phyloP scores from a whole-genome alignment of 2,113 vertebrate species.

The Paraplagusia blochii region DNA sequence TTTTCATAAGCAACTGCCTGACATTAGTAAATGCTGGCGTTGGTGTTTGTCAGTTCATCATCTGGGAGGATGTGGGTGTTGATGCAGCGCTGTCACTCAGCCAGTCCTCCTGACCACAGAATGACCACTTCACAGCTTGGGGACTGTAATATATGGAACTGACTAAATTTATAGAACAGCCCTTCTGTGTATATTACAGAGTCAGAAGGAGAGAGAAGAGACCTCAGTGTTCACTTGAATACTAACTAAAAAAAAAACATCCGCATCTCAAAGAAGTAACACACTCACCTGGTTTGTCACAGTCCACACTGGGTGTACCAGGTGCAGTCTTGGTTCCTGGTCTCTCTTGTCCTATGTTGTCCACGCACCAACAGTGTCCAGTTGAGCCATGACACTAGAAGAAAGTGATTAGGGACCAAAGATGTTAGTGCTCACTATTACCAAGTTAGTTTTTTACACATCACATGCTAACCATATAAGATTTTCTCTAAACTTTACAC shows the following conservation, averaged over 20 bases:
- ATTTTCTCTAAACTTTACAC: no score
- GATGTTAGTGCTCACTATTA: no score
- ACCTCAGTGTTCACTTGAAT: neutral
- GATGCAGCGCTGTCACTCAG: slow-evolving; percentile 20
- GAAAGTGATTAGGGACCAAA: no score
- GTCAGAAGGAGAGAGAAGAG: neutral
- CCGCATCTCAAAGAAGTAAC: neutral
- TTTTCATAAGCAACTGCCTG: neutral
- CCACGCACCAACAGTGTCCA: slow-evolving; percentile 86
- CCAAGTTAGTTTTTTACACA: no score
- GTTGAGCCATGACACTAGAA: slow-evolving; percentile 77
- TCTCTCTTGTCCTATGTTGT: slow-evolving; percentile 72
- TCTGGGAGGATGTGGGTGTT: slow-evolving; percentile 4
- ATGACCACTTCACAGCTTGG: slow-evolving; percentile 38
- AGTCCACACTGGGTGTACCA: slow-evolving; percentile 54
- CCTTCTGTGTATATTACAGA: slow-evolving; percentile 2
- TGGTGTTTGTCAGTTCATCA: slow-evolving; percentile 7
- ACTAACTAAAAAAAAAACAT: no score
- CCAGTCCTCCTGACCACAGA: slow-evolving; percentile 1
- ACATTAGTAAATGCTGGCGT: neutral
- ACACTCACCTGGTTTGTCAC: slow-evolving; percentile 67
- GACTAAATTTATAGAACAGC: slow-evolving; percentile 32
- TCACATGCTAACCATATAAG: no score
- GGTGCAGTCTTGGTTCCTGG: slow-evolving; percentile 73
- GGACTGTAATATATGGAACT: slow-evolving; percentile 33